Evolutionary conservation across 1,140 invertebrate species (phyloP).

Genomic region (Polypedilum pembai): DNA sequence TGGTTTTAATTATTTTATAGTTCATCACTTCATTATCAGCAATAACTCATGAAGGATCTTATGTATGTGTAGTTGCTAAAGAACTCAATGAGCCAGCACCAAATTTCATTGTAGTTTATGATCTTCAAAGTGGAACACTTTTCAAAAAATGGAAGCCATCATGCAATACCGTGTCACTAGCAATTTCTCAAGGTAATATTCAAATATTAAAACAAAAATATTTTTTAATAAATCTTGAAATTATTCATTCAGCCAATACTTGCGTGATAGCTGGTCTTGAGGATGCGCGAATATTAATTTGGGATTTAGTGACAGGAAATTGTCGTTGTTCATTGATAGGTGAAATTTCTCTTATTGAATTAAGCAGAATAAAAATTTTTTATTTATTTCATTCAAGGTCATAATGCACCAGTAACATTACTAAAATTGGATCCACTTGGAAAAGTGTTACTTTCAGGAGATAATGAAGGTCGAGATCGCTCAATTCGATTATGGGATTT

Average conservation of each 20-base stretch:
- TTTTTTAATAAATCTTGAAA: no score
- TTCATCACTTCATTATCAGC: conserved; percentile 75
- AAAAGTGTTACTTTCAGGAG: conserved; percentile 60
- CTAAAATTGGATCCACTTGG: conserved; percentile 64
- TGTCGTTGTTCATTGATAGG: conserved; percentile 35
- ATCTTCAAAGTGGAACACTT: conserved; percentile 82
- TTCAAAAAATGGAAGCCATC: conserved; percentile 86
- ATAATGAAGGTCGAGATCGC: conserved; percentile 59
- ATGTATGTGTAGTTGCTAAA: conserved; percentile 59
- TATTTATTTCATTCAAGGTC: conserved; percentile 59
- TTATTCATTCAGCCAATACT: conserved; percentile 46
- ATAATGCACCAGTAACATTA: conserved; percentile 64
- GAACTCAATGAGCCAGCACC: conserved; percentile 74
- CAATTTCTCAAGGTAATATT: conserved; percentile 57
- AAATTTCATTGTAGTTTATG: conserved; percentile 85
- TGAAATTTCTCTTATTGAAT: neutral
- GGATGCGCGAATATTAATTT: conserved; percentile 72
- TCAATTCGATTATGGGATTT: conserved; percentile 73
- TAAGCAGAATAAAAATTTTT: neutral
- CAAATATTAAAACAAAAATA: no score
- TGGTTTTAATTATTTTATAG: neutral
- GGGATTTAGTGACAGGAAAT: conserved; percentile 76
- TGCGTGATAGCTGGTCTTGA: conserved; percentile 77
- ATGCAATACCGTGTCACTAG: conserved; percentile 67
- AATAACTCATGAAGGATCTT: conserved; percentile 75